Evolutionary conservation across 2,113 vertebrate genomes (phyloP), one percentile per base, ranked within the genome.

Genomic region (Onychostruthus taczanowskii): DNA sequence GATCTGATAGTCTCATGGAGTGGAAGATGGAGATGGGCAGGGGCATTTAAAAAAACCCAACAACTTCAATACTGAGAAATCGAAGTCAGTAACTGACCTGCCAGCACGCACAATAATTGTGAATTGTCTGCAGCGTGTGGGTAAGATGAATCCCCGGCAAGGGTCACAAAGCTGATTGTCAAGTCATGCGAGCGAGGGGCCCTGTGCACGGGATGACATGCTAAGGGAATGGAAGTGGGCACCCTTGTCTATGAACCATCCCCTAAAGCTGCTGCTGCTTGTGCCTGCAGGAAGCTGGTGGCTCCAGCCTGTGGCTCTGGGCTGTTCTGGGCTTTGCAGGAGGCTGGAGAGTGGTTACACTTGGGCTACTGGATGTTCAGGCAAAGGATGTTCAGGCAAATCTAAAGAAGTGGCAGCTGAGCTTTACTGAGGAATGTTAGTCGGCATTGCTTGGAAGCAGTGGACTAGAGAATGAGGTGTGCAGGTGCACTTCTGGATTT

Each of bases 401-500:
- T 56, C 53, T 23, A 26, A 10, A 64, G 47, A 67, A 28, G 31
- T 47, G 44, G 26, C 20, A 30, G 37, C 37, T 89, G 73, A 49
- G 28, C 31, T 41, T 28, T 61, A n/a, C 37, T 47, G 15, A 84
- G 50, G 44, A 84, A 17, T 33, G 33, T n/a, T 73, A 33, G 46
- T 44, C 2, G 5, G 64, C 17, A 10, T 47, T 66, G 11, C 61
- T 10, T 74, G 31, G 46, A 81, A 79, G 20, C 11, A 7, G 39
- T 37, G 52, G 31, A 49, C 23, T 37, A 33, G n/a, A 18, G 44
- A 55, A 67, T 3, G 3, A 26, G 24, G 19, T 61, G 17, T 72
- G 33, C 35, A 11, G 0, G 0, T n/a, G 13, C 31, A 2, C 33
- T 70, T 16, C 28, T 16, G 17, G 37, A n/a, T 64, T 81, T 79